These are phyloP conservation scores for Endotricha flammealis DNA, from an alignment of 2,888 invertebrate species.

Conservation along the genomic window DNA sequence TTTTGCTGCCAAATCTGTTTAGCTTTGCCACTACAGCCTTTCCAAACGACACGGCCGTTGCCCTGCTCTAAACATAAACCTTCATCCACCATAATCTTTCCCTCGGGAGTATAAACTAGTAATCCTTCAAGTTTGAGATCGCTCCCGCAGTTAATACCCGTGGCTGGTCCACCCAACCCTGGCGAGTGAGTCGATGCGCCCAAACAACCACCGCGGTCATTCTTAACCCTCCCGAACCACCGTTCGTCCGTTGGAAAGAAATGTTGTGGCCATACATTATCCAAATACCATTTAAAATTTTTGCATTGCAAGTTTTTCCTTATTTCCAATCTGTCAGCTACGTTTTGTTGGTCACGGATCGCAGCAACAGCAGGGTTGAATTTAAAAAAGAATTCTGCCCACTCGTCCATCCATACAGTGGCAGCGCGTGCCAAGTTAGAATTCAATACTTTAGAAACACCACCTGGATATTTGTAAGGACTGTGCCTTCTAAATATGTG, in stretches of 20 bases:
- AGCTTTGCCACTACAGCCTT: constrained; percentile 81
- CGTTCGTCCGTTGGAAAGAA: constrained; percentile 93
- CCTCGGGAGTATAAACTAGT: constrained; percentile 83
- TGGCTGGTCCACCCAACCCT: constrained; percentile 84
- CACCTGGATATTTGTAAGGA: constrained; percentile 97
- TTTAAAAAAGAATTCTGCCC: constrained; percentile 94
- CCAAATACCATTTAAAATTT: constrained; percentile 94
- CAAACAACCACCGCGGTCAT: constrained; percentile 59
- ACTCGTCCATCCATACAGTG: constrained; percentile 98
- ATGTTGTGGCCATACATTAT: constrained; percentile 97
- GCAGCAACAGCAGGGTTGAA: constrained; percentile 85
- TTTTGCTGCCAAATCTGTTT: constrained; percentile 85
- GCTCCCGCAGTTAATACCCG: constrained; percentile 80
- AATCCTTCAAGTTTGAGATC: constrained; percentile 81
- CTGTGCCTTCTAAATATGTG: constrained; percentile 95
- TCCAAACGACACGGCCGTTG: constrained; percentile 82
- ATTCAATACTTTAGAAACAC: constrained; percentile 91
- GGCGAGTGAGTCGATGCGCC: constrained; percentile 70
- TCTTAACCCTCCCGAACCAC: constrained; percentile 92
- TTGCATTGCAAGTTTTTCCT: constrained; percentile 87
- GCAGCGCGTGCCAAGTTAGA: constrained; percentile 95
- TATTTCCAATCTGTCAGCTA: constrained; percentile 81
- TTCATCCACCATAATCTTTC: constrained; percentile 91
- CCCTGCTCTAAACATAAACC: constrained; percentile 88
- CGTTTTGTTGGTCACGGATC: constrained; percentile 78